Base-by-base conservation (phyloP, 2,888 invertebrate species). In the Nycteola revayana region DNA sequence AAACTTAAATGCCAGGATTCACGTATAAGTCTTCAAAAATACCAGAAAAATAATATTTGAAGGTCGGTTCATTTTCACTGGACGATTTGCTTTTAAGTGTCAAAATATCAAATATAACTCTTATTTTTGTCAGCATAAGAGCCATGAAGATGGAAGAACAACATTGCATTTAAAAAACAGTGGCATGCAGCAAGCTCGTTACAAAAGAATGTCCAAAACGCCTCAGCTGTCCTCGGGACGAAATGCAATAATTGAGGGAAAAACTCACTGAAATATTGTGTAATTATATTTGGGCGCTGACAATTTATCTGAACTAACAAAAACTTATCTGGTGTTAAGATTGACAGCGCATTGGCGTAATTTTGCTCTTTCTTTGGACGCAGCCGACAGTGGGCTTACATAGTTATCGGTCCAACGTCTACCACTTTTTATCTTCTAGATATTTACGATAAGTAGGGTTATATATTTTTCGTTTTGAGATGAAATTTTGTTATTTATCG, bases 191-290 rank as follows among this genome's bases (percentile, higher is more conserved):
- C 35, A 39, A 2, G 40, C 69, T 80, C 65, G 64, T 82, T 80
- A 76, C 62, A 46, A 48, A 66, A 66, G 80, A 75, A 85, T 81
- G 69, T 67, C 60, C 60, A 58, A 71, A 81, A 66, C 64, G 68
- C 63, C 60, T 63, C 66, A 54, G 68, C 73, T 65, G 72, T 60
- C 60, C 49, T 49, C 46, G 49, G 58, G 41, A 52, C 60, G 66
- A 75, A 80, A 83, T 80, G 79, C 76, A 69, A 75, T 85, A 80
- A 86, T 85, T 83, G 78, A 67, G 58, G 69, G 65, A 79, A 84
- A 85, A 86, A 82, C 71, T 49, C 50, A 47, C 66, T 77, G 69
- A 80, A 79, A 78, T 81, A 75, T 82, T 68, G 69, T 72, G 63
- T 79, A 79, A 83, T 83, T 84, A 80, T 78, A 78, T 75, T 69